phyloP scores from a whole-genome alignment of 2,797 vertebrate species.

The Chaetophractus vellerosus region DNA sequence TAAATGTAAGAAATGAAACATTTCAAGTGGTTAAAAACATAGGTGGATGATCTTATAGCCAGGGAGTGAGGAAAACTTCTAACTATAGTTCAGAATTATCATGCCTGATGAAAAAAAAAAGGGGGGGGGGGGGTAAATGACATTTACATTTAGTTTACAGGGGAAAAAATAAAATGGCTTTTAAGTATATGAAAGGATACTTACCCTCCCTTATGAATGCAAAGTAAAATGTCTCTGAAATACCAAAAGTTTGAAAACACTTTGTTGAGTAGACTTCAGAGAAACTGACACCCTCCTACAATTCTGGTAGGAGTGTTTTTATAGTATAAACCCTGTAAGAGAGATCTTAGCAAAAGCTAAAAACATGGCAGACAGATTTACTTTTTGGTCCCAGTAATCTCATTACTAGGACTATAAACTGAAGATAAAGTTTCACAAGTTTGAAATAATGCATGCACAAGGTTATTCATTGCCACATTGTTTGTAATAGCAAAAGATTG shows the following conservation, averaged over 20 bases:
- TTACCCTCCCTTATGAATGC: neutral
- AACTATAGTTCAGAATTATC: neutral
- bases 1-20: slow-evolving; percentile 31
- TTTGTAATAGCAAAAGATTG: slow-evolving; percentile 22
- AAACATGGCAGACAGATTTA: neutral
- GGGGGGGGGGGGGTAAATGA: neutral
- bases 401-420: neutral
- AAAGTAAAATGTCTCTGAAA: neutral
- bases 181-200: neutral
- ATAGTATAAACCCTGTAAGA: neutral
- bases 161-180: neutral
- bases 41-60: neutral
- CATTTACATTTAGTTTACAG: neutral
- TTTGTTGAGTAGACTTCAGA: neutral
- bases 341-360: slow-evolving; percentile 5
- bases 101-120: neutral
- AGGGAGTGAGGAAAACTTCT: neutral
- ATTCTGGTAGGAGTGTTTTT: neutral
- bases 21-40: neutral
- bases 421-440: slow-evolving; percentile 34
- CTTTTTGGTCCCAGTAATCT: neutral
- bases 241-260: slow-evolving; percentile 2
- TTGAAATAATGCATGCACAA: neutral
- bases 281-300: neutral
- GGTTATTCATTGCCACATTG: slow-evolving; percentile 30